Evolutionary conservation across 2,888 invertebrate species (phyloP), one percentile per base, ranked within the genome.

Genomic region (Agrotis puta): DNA sequence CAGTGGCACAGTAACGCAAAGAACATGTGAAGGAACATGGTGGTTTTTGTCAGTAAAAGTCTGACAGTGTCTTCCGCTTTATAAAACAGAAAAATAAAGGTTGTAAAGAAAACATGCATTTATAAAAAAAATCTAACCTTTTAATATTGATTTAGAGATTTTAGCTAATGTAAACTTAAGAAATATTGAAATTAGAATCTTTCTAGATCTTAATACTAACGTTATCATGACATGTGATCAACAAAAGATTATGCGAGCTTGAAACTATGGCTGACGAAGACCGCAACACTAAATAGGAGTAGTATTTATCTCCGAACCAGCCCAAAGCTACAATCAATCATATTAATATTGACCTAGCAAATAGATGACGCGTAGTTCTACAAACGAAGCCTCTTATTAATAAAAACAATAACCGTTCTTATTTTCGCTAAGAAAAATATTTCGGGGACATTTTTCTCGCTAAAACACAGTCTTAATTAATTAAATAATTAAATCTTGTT

Each of bases 401-500:
- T 64, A 51, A 48, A 45, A 63, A 65, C 20, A 61, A 77, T 53
- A 74, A 72, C 70, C 47, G 65, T 59, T 50, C 2, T 3, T 58
- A 45, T 61, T 57, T 64, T 33, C 14, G 1, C 16, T 9, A 43
- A 59, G 39, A 64, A 65, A 59, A 65, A 59, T 47, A 24, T 48
- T 20, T n/a, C 18, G 18, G 11, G 13, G 33, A 7, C 13, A 11
- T 2, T 54, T 51, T 59, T 56, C 24, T 39, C 27, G 57, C 20
- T 64, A 58, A 54, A 66, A 50, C 53, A 68, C 18, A 22, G 20
- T n/a, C 24, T 22, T 50, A 56, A 75, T 71, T 79, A 75, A 79
- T 76, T 63, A 61, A 56, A 63, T 73, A 59, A 81, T 76, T 69
- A 51, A 63, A 63, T 53, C 45, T 43, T 70, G 57, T 66, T 54